phyloP scores from a whole-genome alignment of 2,888 invertebrate species.

The Phortica okadai region DNA sequence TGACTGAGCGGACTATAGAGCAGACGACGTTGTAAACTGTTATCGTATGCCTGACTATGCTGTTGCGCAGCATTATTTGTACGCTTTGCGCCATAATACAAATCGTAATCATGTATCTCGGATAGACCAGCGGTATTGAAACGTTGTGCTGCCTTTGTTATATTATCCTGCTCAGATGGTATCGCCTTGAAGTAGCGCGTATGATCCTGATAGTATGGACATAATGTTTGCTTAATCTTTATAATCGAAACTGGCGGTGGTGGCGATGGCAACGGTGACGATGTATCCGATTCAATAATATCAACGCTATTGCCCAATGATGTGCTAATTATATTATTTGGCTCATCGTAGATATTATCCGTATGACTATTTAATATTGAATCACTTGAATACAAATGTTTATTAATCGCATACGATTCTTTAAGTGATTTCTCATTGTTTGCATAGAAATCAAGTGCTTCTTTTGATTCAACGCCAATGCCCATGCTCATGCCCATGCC shows the following conservation, averaged over 20 bases:
- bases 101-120: conserved; percentile 75
- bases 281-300: conserved; percentile 67
- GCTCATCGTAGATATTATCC: conserved; percentile 76
- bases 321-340: conserved; percentile 73
- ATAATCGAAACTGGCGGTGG: conserved; percentile 68
- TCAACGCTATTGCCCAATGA: conserved; percentile 73
- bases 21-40: conserved; percentile 67
- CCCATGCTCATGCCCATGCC: conserved; percentile 10
- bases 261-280: conserved; percentile 66
- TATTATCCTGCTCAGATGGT: conserved; percentile 73
- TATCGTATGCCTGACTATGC: conserved; percentile 54
- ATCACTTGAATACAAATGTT: conserved; percentile 75
- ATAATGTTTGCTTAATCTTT: conserved; percentile 68
- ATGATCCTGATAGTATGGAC: conserved; percentile 74
- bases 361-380: conserved; percentile 73
- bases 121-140: conserved; percentile 71
- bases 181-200: conserved; percentile 74
- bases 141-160: conserved; percentile 69
- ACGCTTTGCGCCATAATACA: conserved; percentile 73
- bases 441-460: conserved; percentile 37
- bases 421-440: conserved; percentile 59
- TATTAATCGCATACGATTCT: conserved; percentile 71
- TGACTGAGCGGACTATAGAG: conserved; percentile 75
- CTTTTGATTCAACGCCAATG: conserved; percentile 41
- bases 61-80: conserved; percentile 39